Evolutionary conservation across 1,140 invertebrate genomes (phyloP), one percentile per base, ranked within the genome.

Genomic region (Muscidifurax raptorellus): DNA sequence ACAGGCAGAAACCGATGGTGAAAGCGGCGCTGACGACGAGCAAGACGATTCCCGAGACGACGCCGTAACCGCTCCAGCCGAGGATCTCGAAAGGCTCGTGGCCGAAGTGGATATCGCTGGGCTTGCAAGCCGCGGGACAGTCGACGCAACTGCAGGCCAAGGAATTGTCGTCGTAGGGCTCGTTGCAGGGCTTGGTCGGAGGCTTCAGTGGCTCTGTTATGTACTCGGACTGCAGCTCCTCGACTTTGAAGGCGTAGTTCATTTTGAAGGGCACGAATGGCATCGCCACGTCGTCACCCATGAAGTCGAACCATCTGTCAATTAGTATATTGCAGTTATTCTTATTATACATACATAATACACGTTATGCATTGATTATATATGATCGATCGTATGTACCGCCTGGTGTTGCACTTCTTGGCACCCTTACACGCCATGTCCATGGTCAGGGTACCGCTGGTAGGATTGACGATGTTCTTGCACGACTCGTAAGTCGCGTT

Each of bases 191-290:
- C n/a, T 94, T 91, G 0, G 94, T 93, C 5, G 86, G 74, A 0
- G 90, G 89, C 89, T 94, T 93, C 91, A 96, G 93, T 0, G 94
- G 94, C 22, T 92, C 89, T 30, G 89, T 64, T 18, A 84, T 66
- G 15, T 89, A 83, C 76, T 80, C 27, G 2, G 66, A 27, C 15
- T 67, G 27, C 22, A 64, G 25, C 3, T 82, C 80, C 5, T 28
- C 66, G 0, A 7, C n/a, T 27, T 71, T 64, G 32, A 75, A 86
- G 13, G 9, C 80, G 27, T 84, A 84, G 0, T 83, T 89, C 89
- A 98, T 97, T 91, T 96, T 94, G 91, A 98, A 98, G 12, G 97
- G 97, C 81, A 97, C 95, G 87, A 94, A 96, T 0, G 90, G 85
- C 90, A 96, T 96, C 4, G 22, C 36, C 9, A 25, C 15, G 2